Evolutionary conservation across 2,113 vertebrate genomes (phyloP).

Genomic region (Amazona guildingii): DNA sequence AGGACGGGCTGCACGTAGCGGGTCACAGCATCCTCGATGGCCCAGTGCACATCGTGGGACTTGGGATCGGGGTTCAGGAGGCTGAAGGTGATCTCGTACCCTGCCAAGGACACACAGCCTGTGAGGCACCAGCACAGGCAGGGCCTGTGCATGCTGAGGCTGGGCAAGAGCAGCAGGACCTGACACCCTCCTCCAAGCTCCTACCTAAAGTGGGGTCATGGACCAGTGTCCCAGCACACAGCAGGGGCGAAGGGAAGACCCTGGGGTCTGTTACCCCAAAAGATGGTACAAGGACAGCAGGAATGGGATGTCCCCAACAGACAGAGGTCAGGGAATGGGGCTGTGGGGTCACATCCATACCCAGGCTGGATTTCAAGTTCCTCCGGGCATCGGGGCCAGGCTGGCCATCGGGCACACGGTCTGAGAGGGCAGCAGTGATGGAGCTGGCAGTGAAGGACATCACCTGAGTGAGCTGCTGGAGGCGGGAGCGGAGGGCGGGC

Average conservation of each 20-base stretch:
- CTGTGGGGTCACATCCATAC: conserved; percentile 36
- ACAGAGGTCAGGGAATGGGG: neutral
- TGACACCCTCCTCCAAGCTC: neutral
- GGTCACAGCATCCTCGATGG: conserved; percentile 85
- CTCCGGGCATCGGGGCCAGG: conserved; percentile 85
- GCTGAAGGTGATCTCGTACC: conserved; percentile 96
- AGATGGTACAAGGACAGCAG: neutral
- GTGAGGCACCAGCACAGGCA: neutral
- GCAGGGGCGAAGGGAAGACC: neutral
- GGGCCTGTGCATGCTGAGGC: fast-evolving
- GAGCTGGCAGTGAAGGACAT: conserved; percentile 89
- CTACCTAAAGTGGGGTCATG: fast-evolving
- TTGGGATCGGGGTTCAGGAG: conserved; percentile 93
- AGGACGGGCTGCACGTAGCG: conserved; percentile 87
- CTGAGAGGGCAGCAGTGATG: conserved; percentile 81
- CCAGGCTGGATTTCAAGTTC: conserved; percentile 92
- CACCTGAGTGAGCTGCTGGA: conserved; percentile 79
- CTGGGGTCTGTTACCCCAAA: fast-evolving
- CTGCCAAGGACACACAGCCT: conserved; percentile 51
- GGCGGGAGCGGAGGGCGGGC: conserved; percentile 62
- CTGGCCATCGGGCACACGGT: conserved; percentile 79
- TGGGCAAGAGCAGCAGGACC: fast-evolving
- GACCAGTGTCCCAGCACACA: neutral
- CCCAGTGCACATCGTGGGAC: conserved; percentile 88
- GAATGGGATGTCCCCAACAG: fast-evolving